Evolutionary conservation across 2,113 vertebrate genomes (phyloP).

Genomic region (Propithecus coquereli): DNA sequence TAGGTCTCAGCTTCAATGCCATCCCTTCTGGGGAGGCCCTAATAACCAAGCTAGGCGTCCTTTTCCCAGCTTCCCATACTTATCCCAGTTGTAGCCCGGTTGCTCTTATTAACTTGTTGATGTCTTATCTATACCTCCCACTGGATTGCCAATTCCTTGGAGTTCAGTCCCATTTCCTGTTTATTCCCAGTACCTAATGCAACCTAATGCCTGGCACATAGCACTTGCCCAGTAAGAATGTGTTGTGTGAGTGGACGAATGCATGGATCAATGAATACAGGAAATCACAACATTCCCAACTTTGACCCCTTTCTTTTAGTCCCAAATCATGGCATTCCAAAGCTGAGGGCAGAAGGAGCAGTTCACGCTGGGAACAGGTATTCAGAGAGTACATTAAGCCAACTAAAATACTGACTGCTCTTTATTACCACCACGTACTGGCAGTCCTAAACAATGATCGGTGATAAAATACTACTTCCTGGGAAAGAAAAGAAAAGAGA

Average conservation of each 20-base stretch:
- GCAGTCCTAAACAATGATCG: not conserved
- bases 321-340: not conserved
- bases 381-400: not conserved
- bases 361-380: not conserved
- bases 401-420: not conserved
- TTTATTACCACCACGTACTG: not conserved
- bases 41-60: not conserved
- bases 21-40: rapidly evolving
- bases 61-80: not conserved
- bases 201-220: not conserved
- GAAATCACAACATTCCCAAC: not conserved
- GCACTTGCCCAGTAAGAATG: not conserved
- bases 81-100: not conserved
- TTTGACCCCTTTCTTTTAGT: not conserved
- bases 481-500: not conserved
- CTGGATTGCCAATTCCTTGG: not conserved
- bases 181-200: too few relatives aligned
- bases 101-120: not conserved
- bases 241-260: not conserved
- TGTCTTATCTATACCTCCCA: not conserved
- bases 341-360: not conserved
- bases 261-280: not conserved
- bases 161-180: not conserved
- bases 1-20: not conserved
- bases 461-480: not conserved